Conservation (phyloP, 2,888 invertebrate species). For the Cancer borealis region DNA sequence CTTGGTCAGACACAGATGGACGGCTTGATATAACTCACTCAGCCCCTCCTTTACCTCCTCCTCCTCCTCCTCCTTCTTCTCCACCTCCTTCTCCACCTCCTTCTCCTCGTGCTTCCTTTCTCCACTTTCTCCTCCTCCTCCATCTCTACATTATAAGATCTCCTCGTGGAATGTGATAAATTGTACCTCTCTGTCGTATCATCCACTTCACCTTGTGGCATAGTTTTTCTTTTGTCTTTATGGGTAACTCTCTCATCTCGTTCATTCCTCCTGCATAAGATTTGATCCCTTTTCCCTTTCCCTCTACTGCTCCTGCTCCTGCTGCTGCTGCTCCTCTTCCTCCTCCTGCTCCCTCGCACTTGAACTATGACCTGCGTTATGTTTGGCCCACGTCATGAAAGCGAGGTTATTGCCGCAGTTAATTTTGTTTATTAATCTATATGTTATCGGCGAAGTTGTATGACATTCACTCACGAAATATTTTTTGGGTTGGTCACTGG, state of each 20-base stretch:
- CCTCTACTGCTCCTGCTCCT: neutral
- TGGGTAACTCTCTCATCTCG: neutral
- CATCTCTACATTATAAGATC: slow-evolving; percentile 12
- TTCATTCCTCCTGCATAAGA: neutral
- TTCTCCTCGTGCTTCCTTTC: neutral
- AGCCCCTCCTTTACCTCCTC: neutral
- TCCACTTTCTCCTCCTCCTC: slow-evolving; percentile 6
- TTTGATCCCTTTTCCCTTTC: neutral
- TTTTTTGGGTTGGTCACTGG: neutral
- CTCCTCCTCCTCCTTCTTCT: neutral
- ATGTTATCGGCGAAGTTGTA: neutral
- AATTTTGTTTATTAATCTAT: neutral
- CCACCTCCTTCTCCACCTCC: neutral
- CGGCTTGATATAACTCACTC: neutral
- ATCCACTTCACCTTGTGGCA: neutral
- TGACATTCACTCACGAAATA: neutral
- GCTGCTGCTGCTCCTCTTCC: neutral
- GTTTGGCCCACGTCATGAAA: neutral
- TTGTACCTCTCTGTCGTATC: neutral
- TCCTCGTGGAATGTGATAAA: slow-evolving; percentile 1
- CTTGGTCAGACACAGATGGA: neutral
- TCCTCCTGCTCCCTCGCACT: neutral
- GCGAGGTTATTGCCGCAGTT: neutral
- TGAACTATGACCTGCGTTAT: neutral
- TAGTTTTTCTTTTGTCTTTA: neutral